Percentiles rank a stretch among this genome's conserved stretches.
Evolutionary conservation across 2,888 invertebrate genomes (phyloP).

Genomic region (Rhingia rostrata): DNA sequence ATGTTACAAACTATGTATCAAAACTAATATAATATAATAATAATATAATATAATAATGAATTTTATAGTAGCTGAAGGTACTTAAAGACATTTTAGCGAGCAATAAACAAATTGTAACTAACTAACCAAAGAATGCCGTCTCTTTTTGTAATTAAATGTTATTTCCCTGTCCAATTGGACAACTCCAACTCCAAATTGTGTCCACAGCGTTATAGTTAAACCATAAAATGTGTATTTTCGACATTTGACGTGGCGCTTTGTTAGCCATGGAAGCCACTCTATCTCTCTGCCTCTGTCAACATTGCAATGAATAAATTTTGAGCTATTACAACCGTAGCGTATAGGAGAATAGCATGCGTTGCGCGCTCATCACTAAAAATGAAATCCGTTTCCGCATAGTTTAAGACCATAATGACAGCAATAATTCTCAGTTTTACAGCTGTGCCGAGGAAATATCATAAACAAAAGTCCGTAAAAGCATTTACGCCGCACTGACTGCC

Average conservation of each 20-base stretch:
- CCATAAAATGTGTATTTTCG: conserved; percentile 52
- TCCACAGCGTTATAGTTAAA: conserved; percentile 26
- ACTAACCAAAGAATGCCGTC: conserved; percentile 32
- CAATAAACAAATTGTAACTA: conserved; percentile 47
- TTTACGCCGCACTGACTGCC: conserved; percentile 40
- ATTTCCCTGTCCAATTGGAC: conserved; percentile 37
- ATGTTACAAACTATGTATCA: too few species aligned
- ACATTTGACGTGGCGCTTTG: conserved; percentile 51
- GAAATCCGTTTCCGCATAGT: conserved; percentile 73
- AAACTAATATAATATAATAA: too few species aligned
- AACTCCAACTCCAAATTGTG: not conserved
- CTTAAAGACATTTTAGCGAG: conserved; percentile 39
- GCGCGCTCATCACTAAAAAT: conserved; percentile 57
- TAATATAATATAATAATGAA: too few species aligned
- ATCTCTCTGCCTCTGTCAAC: conserved; percentile 43
- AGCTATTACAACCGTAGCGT: too few species aligned
- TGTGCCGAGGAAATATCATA: conserved; percentile 64
- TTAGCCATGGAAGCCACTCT: not conserved
- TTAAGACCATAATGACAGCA: conserved; percentile 73
- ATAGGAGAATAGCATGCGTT: conserved; percentile 3
- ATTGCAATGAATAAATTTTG: conserved; percentile 64
- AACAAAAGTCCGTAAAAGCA: conserved; percentile 71
- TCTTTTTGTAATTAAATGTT: conserved; percentile 16
- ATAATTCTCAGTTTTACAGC: conserved; percentile 72
- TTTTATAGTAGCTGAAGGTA: conserved; percentile 20